Evolutionary conservation across 2,113 vertebrate genomes (phyloP), one percentile per base, ranked within the genome.

Genomic region (Lophius piscatorius): DNA sequence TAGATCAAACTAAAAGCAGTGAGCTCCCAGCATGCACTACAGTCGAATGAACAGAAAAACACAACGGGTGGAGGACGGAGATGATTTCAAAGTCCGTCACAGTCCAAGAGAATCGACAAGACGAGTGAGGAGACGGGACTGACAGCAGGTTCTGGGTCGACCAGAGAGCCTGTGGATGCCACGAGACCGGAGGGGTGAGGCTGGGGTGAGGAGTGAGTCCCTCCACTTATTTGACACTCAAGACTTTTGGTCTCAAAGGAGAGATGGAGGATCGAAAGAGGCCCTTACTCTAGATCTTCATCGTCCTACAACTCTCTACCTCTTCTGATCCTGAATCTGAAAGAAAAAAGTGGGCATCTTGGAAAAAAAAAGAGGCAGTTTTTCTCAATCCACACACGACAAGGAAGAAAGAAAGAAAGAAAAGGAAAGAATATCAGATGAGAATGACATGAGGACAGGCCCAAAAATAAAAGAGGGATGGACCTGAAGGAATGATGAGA

Each of bases 231-330:
- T 47, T 22, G 42, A 78, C 48, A 77, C 52, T 29, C 36, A 38
- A 31, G 46, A 76, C n/a, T 64, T 49, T 16, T n/a, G 29, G 6
- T 44, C 63, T 52, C 10, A 21, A 44, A 55, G 20, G 50, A 48
- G 48, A 70, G n/a, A 36, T 23, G 52, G 62, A 56, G 68, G 39
- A 68, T 81, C 44, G 31, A 75, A 78, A 72, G 72, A 57, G 66
- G 49, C 77, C 74, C 80, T 90, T 90, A 89, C 87, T 89, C 79
- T 87, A 90, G 78, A 84, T 87, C 76, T 89, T 81, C 84, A 84
- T 85, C 82, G 82, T 90, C 82, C 83, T 91, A 90, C 81, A 87
- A 88, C 80, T 87, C 76, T 82, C 87, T 89, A 87, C 78, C 87
- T 83, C 82, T 31, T 62, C 60, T 46, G 74, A 52, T 90, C 57